Conservation (phyloP, 2,888 invertebrate species). For the Rhamnusium bicolor region DNA sequence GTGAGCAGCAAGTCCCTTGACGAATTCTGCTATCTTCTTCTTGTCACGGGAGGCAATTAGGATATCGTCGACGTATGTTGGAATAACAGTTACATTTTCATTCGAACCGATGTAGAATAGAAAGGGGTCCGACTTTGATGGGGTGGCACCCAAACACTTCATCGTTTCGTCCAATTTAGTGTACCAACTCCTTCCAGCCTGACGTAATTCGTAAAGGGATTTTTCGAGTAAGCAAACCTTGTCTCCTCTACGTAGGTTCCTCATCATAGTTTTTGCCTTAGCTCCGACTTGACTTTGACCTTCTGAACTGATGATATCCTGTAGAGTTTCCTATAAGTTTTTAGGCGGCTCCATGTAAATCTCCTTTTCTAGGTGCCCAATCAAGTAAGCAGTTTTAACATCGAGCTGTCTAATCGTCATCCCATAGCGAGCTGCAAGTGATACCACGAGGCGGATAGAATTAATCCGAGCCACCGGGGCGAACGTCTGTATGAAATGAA, state of each 20-base stretch:
- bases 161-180: conserved; percentile 6
- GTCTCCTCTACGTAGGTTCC: too few species aligned
- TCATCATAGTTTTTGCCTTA: background rate
- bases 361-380: conserved; percentile 27
- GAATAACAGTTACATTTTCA: conserved; percentile 43
- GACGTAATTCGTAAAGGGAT: conserved; percentile 9
- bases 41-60: conserved; percentile 45
- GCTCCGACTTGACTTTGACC: background rate
- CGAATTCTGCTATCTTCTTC: conserved; percentile 38
- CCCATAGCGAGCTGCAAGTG: conserved; percentile 1
- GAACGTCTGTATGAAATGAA: conserved; percentile 36
- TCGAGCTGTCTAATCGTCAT: conserved; percentile 33
- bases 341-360: conserved; percentile 32
- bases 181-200: conserved; percentile 26
- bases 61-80: conserved; percentile 57
- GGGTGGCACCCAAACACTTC: conserved; percentile 8
- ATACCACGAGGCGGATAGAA: conserved; percentile 15
- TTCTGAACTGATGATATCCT: background rate
- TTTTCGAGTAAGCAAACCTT: conserved; percentile 21
- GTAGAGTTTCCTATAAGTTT: too few species aligned
- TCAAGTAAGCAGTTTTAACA: conserved; percentile 19
- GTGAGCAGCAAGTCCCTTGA: conserved; percentile 29
- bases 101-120: conserved; percentile 42
- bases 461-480: conserved; percentile 33
- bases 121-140: conserved; percentile 39